phyloP scores from a whole-genome alignment of 2,797 vertebrate species.

The Lepilemur ruficaudatus region DNA sequence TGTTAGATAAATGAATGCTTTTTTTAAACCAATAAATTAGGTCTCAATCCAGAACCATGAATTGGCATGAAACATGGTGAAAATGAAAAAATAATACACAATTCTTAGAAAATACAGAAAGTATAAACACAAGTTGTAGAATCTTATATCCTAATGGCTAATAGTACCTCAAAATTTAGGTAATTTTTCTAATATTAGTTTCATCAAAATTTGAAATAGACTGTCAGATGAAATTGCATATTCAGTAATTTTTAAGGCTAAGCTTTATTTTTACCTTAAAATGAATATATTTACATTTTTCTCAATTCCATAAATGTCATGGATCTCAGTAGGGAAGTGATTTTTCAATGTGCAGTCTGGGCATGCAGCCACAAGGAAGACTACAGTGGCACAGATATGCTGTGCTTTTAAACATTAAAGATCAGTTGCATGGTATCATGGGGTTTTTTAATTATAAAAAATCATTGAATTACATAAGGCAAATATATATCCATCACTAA shows the following conservation, averaged over 20 bases:
- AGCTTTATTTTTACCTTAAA: background rate
- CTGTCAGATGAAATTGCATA: background rate
- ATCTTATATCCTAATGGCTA: background rate
- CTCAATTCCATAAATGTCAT: background rate
- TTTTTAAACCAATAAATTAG: background rate
- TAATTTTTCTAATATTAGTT: background rate
- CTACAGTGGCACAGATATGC: background rate
- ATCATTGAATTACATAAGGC: background rate
- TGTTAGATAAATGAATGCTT: background rate
- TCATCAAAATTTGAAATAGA: background rate
- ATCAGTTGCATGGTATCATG: background rate
- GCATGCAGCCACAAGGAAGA: background rate
- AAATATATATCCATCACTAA: background rate
- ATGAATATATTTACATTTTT: background rate
- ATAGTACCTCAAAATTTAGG: background rate
- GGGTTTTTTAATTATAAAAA: background rate
- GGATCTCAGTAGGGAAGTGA: conserved; percentile 37
- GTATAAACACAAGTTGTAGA: background rate
- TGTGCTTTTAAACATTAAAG: background rate
- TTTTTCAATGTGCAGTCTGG: conserved; percentile 9
- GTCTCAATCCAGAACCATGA: background rate
- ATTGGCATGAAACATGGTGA: background rate
- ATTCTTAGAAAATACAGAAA: background rate
- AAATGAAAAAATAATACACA: background rate
- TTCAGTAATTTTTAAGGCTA: background rate